These are phyloP conservation scores for Harpagifer antarcticus DNA, from an alignment of 2,797 vertebrate species.

Conservation along the genomic window DNA sequence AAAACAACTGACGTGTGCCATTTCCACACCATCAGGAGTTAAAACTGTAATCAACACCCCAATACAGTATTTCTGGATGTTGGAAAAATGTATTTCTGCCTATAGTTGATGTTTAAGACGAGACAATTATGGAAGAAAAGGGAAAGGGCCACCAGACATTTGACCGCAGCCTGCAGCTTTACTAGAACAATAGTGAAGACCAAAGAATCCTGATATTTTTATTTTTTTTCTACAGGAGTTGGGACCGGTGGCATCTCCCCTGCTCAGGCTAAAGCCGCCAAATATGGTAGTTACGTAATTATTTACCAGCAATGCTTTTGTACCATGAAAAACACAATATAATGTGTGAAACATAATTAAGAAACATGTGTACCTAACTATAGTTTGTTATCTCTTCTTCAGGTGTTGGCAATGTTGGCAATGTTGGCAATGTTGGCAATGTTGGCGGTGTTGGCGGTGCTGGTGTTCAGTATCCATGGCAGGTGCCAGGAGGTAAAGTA, in stretches of 20 bases:
- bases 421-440: too few species aligned
- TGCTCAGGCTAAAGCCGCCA: constrained; percentile 91
- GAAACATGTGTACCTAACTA: too few species aligned
- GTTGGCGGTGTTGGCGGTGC: constrained; percentile 5
- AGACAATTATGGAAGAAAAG: background rate
- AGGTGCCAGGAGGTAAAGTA: constrained; percentile 18
- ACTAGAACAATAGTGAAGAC: too few species aligned
- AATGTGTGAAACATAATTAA: constrained; percentile 13
- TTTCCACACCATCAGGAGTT: background rate
- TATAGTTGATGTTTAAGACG: background rate
- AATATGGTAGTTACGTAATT: constrained; percentile 88
- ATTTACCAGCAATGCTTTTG: background rate
- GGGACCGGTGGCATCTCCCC: constrained; percentile 83
- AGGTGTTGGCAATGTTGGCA: too few species aligned
- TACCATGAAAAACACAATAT: background rate
- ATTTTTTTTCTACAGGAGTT: constrained; percentile 76
- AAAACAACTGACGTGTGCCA: background rate
- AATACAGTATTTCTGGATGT: background rate
- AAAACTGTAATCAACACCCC: background rate
- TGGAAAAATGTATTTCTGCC: background rate
- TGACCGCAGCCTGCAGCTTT: too few species aligned
- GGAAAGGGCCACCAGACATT: background rate
- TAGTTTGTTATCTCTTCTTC: too few species aligned
- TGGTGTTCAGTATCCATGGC: constrained; percentile 2
- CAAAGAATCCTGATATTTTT: background rate